Evolutionary conservation across 2,888 invertebrate species (phyloP), one percentile per base, ranked within the genome.

Genomic region (Apomyelois bistriatella): DNA sequence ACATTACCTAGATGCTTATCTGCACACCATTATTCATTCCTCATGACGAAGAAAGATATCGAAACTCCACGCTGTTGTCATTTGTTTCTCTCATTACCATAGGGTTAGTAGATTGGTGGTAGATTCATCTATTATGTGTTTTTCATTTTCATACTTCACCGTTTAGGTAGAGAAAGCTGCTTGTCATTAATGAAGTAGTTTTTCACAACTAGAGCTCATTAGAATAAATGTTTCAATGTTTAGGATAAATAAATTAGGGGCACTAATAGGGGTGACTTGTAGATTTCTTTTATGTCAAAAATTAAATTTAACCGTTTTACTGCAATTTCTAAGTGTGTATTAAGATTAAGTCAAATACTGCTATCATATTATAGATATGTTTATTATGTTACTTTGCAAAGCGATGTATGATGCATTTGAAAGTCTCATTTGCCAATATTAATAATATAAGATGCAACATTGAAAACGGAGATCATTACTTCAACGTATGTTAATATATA

Each of bases 1-100:
- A 88, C 85, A 74, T 76, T 46, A 58, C 55, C 51, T 90, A 89
- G 88, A 84, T 71, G 89, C 89, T 89, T 89, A 65, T 70, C 71
- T 82, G 88, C 87, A 88, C 85, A 69, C 62, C 68, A 78, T 76
- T 70, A 71, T 78, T 76, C 78, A 79, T 74, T 67, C 70, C 65
- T 76, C 73, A 76, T 74, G 54, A 59, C 57, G 56, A 66, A 64
- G 65, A 66, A 66, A 64, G 65, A 66, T 52, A 53, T 65, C 61
- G 66, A 59, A 55, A 56, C 58, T 55, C 47, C 57, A 63, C 56
- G 60, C 59, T 58, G 52, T 61, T 58, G 51, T 61, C 66, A 67
- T 66, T 55, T 69, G 72, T 70, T 38, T 46, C 42, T 43, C 58
- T 59, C 57, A 60, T 60, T 62, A 63, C 65, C 64, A 58, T 49